Percentiles rank a stretch among this genome's conserved stretches.
Conservation (phyloP, 1,140 invertebrate species). For the Platorchestia sp. region DNA sequence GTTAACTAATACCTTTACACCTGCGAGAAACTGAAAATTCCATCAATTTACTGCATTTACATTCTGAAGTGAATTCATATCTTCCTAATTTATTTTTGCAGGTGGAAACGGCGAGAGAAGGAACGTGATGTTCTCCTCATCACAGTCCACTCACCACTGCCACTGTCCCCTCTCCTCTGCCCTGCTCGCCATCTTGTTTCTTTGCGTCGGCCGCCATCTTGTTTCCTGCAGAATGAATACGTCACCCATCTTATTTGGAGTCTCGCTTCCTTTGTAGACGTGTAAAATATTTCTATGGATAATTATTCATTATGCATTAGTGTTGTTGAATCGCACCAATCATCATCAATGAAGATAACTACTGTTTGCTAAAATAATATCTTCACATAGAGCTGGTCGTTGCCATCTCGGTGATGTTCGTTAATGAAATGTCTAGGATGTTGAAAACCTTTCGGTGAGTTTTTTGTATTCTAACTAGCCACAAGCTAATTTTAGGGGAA, state of each 20-base stretch:
- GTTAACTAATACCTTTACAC: too few relatives aligned
- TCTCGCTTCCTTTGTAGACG: not conserved
- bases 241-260: not conserved
- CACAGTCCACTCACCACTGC: not conserved
- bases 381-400: not conserved
- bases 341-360: not conserved
- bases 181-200: slow-evolving; percentile 4
- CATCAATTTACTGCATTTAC: too few relatives aligned
- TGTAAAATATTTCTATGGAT: not conserved
- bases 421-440: not conserved
- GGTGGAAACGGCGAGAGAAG: not conserved
- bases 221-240: not conserved
- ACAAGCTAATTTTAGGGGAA: not conserved
- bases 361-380: not conserved
- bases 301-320: not conserved
- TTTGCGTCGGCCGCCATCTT: not conserved
- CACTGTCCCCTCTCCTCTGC: not conserved
- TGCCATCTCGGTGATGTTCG: not conserved
- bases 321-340: not conserved
- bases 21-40: too few relatives aligned
- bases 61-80: too few relatives aligned
- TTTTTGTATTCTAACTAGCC: not conserved
- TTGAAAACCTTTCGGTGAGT: not conserved
- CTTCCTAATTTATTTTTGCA: not conserved
- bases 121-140: not conserved